Conservation (phyloP, 2,888 invertebrate species). For the Drosophila basisetae region DNA sequence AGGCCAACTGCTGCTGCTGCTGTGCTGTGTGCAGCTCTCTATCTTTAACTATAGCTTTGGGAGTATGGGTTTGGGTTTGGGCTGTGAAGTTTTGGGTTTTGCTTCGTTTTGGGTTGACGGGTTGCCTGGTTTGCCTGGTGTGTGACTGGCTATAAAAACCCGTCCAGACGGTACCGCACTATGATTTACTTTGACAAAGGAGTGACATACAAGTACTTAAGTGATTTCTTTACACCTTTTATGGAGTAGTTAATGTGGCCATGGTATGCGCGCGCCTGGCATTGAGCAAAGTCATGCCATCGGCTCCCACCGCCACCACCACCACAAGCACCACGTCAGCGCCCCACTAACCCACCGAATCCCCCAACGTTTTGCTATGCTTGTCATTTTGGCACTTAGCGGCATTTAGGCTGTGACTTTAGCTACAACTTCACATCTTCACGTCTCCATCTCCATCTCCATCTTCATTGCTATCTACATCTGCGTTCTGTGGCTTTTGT, state of each 20-base stretch:
- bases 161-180: slow-evolving; percentile 60
- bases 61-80: slow-evolving; percentile 10
- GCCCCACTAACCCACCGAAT: slow-evolving; percentile 44
- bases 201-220: slow-evolving; percentile 82
- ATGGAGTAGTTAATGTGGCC: slow-evolving; percentile 81
- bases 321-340: slow-evolving; percentile 13
- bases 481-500: slow-evolving; percentile 51
- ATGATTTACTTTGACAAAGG: slow-evolving; percentile 81
- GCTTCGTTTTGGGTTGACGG: slow-evolving; percentile 4
- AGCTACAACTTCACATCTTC: slow-evolving; percentile 38
- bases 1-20: background rate
- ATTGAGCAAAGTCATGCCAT: slow-evolving; percentile 75
- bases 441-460: slow-evolving; percentile 19
- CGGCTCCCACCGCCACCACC: slow-evolving; percentile 26
- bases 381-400: slow-evolving; percentile 76
- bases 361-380: slow-evolving; percentile 59
- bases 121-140: slow-evolving; percentile 11
- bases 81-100: slow-evolving; percentile 24
- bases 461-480: slow-evolving; percentile 12
- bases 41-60: slow-evolving; percentile 17
- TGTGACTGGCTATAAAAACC: slow-evolving; percentile 60
- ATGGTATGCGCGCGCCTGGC: slow-evolving; percentile 72
- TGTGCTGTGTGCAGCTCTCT: slow-evolving; percentile 26
- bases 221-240: slow-evolving; percentile 81
- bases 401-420: slow-evolving; percentile 69